Percentiles rank a stretch among this genome's conserved stretches.
Evolutionary conservation across 2,888 invertebrate genomes (phyloP).

Genomic region (Argyresthia goedartella): DNA sequence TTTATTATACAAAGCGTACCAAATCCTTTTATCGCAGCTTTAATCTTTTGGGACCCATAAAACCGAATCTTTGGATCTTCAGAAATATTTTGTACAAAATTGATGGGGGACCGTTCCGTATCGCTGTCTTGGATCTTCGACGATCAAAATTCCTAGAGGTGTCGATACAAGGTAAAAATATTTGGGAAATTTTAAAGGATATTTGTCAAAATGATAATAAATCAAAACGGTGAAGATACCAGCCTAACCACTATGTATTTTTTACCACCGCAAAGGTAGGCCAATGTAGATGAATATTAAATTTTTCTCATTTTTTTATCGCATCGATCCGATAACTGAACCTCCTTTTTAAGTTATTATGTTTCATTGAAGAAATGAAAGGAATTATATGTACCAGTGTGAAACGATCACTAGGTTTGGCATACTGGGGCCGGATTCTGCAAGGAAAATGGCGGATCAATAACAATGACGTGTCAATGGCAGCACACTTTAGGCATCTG

Average conservation of each 20-base stretch:
- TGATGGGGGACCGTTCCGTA: slow-evolving; percentile 58
- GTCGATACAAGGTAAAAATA: slow-evolving; percentile 57
- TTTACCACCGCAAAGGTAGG: too few relatives aligned
- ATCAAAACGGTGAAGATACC: too few relatives aligned
- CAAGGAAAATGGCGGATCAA: not conserved
- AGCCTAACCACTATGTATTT: too few relatives aligned
- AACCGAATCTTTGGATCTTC: slow-evolving; percentile 58
- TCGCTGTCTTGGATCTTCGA: slow-evolving; percentile 48
- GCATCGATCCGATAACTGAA: too few relatives aligned
- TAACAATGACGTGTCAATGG: too few relatives aligned
- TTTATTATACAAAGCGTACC: slow-evolving; percentile 50
- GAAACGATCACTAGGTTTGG: not conserved
- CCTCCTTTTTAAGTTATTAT: too few relatives aligned
- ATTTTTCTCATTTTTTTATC: too few relatives aligned
- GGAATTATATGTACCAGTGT: not conserved
- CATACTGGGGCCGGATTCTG: not conserved
- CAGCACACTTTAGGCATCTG: too few relatives aligned
- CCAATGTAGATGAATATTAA: too few relatives aligned
- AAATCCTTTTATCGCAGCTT: slow-evolving; percentile 59
- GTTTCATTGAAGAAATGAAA: too few relatives aligned
- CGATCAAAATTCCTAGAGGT: slow-evolving; percentile 68
- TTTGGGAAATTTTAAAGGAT: slow-evolving; percentile 18
- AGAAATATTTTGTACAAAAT: slow-evolving; percentile 65
- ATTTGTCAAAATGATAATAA: not conserved
- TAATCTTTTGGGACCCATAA: slow-evolving; percentile 62